Conservation (phyloP, 2,797 vertebrate genomes). For the Buphagus erythrorhynchus region DNA sequence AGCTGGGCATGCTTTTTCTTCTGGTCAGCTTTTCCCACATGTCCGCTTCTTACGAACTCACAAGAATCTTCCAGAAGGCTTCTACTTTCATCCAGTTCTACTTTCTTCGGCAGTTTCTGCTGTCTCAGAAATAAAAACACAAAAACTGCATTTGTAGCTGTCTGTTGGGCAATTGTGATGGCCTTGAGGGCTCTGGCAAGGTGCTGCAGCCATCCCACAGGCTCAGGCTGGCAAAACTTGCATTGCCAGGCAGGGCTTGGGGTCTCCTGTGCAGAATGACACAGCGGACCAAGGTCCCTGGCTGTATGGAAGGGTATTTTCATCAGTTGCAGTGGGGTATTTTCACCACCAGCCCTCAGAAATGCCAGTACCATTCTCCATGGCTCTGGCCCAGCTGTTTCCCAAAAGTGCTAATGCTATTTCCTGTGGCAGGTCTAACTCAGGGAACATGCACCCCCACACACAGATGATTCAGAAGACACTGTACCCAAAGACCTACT, state of each 20-base stretch:
- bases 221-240: neutral
- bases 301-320: neutral
- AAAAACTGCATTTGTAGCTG: neutral
- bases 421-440: neutral
- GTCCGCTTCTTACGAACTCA: neutral
- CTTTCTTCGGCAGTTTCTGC: neutral
- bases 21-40: neutral
- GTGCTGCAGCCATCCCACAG: neutral
- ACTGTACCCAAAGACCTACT: neutral
- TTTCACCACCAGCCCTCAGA: neutral
- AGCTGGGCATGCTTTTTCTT: neutral
- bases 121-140: neutral
- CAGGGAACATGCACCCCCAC: rapidly evolving
- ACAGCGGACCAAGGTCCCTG: neutral
- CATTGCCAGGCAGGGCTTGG: rapidly evolving
- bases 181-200: neutral
- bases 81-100: neutral
- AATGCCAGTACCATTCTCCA: neutral
- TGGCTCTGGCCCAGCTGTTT: neutral
- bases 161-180: neutral
- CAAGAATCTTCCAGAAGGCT: neutral
- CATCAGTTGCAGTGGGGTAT: neutral
- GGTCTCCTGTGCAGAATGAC: neutral
- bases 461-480: neutral
- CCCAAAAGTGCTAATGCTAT: rapidly evolving